These are phyloP conservation scores for Zenarchopterus dispar DNA, from an alignment of 2,797 vertebrate species.

Conservation along the genomic window DNA sequence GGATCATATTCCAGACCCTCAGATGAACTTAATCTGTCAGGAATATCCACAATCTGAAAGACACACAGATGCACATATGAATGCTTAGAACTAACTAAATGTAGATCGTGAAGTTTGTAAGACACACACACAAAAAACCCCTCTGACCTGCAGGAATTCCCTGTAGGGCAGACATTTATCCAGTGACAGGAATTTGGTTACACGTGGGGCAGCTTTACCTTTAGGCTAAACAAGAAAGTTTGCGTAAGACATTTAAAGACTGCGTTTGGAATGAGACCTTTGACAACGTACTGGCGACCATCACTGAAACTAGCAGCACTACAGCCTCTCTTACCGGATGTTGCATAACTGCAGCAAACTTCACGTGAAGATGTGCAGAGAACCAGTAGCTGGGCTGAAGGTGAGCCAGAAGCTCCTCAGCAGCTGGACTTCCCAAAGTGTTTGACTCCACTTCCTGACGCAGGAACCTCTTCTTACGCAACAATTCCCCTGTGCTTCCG, in stretches of 20 bases:
- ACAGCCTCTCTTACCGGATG: constrained; percentile 84
- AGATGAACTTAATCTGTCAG: constrained; percentile 87
- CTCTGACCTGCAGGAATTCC: constrained; percentile 94
- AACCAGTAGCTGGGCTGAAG: constrained; percentile 96
- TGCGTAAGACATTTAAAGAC: neutral
- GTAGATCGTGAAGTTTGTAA: neutral
- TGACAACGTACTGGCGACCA: too few species aligned
- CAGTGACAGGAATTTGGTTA: constrained; percentile 95
- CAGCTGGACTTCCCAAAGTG: constrained; percentile 91
- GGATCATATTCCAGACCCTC: constrained; percentile 91
- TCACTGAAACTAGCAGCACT: neutral
- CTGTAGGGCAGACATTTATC: constrained; percentile 96
- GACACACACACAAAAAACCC: too few species aligned
- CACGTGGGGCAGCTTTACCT: constrained; percentile 83
- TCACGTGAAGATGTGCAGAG: constrained; percentile 96
- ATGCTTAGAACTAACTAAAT: neutral
- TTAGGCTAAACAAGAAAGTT: constrained; percentile 68
- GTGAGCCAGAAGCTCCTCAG: constrained; percentile 91
- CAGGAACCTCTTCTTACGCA: constrained; percentile 93
- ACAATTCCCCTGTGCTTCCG: constrained; percentile 89
- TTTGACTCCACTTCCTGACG: constrained; percentile 93
- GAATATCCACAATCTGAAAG: constrained; percentile 90
- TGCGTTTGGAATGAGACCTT: neutral
- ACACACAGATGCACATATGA: neutral
- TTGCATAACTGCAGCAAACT: constrained; percentile 95